These are phyloP conservation scores for Willisornis vidua DNA, from an alignment of 2,113 vertebrate species.

Conservation along the genomic window DNA sequence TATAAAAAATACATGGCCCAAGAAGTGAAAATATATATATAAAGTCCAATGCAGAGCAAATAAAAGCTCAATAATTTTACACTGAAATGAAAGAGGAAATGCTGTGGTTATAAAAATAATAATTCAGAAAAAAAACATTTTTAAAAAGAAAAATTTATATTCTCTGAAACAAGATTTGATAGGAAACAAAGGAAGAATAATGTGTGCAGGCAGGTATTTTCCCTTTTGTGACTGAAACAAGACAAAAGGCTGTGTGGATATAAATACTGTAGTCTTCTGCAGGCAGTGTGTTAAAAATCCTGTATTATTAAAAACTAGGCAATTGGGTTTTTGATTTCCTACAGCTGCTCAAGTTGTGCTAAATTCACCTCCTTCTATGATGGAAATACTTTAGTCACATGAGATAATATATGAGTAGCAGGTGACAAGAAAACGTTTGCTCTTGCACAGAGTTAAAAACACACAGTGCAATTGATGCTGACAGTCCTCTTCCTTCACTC, in stretches of 20 bases:
- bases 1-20: conserved; percentile 2
- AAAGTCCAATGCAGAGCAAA: conserved; percentile 15
- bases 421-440: background rate
- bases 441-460: background rate
- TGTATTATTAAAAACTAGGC: background rate
- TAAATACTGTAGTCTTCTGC: background rate
- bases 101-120: background rate
- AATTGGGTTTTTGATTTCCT: background rate
- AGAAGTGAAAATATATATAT: background rate
- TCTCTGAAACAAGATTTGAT: background rate
- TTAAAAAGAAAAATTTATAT: background rate
- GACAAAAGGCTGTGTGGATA: background rate
- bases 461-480: background rate
- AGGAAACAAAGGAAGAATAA: background rate
- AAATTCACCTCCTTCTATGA: background rate
- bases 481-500: background rate
- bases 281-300: background rate
- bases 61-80: conserved; percentile 4
- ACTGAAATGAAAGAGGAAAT: background rate
- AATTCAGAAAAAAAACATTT: background rate
- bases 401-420: background rate
- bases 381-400: background rate
- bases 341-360: background rate
- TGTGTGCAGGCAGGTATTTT: background rate
- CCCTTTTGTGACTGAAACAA: background rate